Evolutionary conservation across 2,113 vertebrate species (phyloP).

Genomic region (Chaetodon auriga): DNA sequence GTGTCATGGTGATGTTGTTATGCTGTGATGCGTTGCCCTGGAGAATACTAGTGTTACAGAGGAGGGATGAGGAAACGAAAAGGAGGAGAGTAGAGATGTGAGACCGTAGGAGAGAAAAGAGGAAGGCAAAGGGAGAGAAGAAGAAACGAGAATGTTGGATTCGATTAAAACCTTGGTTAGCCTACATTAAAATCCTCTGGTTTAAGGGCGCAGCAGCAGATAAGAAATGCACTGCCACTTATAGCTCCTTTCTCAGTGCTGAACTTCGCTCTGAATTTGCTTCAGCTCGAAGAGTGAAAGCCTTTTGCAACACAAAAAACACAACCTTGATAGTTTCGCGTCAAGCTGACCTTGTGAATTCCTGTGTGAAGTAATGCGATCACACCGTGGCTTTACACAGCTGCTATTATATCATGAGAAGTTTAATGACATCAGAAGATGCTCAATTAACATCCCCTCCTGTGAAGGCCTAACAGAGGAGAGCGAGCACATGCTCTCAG

Average conservation of each 20-base stretch:
- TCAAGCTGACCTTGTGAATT: slow-evolving; percentile 12
- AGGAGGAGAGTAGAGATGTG: not conserved
- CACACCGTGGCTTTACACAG: slow-evolving; percentile 16
- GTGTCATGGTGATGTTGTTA: slow-evolving; percentile 41
- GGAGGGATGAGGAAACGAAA: slow-evolving; percentile 3
- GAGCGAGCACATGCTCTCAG: not conserved
- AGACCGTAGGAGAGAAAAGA: not conserved
- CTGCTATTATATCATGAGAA: slow-evolving; percentile 5
- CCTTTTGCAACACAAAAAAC: slow-evolving; percentile 9
- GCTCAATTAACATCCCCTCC: slow-evolving; percentile 19
- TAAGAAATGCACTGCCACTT: not conserved
- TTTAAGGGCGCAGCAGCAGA: not conserved
- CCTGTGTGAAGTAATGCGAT: not conserved
- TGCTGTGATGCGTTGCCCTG: slow-evolving; percentile 51
- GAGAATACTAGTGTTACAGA: slow-evolving; percentile 30
- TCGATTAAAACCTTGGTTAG: not conserved
- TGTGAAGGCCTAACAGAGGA: slow-evolving; percentile 3
- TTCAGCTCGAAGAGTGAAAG: not conserved
- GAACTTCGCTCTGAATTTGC: not conserved
- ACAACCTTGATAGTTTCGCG: not conserved
- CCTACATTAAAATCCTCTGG: slow-evolving; percentile 1
- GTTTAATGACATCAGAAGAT: slow-evolving; percentile 22
- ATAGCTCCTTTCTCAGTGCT: not conserved
- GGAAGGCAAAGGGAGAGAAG: not conserved
- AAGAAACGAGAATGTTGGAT: slow-evolving; percentile 6